These are phyloP conservation scores for Callionymus lyra DNA, from an alignment of 2,113 vertebrate species.

Conservation along the genomic window DNA sequence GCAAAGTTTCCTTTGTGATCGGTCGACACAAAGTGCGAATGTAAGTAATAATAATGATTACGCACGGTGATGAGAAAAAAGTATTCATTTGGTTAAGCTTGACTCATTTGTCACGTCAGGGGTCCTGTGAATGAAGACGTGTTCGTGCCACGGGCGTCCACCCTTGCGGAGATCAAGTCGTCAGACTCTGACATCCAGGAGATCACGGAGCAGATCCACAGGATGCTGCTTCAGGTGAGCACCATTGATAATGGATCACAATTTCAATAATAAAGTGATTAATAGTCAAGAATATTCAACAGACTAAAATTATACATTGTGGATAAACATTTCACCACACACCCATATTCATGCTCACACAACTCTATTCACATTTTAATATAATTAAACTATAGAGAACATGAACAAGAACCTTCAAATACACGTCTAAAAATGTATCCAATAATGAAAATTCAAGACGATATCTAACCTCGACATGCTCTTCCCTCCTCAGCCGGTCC, in stretches of 20 bases:
- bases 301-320: too few relatives aligned
- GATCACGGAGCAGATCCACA: slow-evolving; percentile 87
- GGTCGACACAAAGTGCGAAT: slow-evolving; percentile 91
- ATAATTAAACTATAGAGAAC: too few relatives aligned
- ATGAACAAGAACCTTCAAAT: too few relatives aligned
- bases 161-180: slow-evolving; percentile 64
- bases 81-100: background rate
- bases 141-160: slow-evolving; percentile 63
- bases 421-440: too few relatives aligned
- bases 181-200: slow-evolving; percentile 76
- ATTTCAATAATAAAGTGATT: too few relatives aligned
- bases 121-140: slow-evolving; percentile 92
- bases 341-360: too few relatives aligned
- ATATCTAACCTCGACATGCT: too few relatives aligned
- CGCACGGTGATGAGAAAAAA: background rate
- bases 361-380: too few relatives aligned
- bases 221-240: slow-evolving; percentile 82
- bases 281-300: too few relatives aligned
- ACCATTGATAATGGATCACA: too few relatives aligned
- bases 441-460: too few relatives aligned
- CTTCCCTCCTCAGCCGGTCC: slow-evolving; percentile 72
- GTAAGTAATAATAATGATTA: slow-evolving; percentile 59
- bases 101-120: slow-evolving; percentile 50
- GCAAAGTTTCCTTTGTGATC: slow-evolving; percentile 90
- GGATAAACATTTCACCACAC: too few relatives aligned